These are phyloP conservation scores for Siderastrea siderea DNA, from an alignment of 92 coral and sea anemone species.

Conservation along the genomic window DNA sequence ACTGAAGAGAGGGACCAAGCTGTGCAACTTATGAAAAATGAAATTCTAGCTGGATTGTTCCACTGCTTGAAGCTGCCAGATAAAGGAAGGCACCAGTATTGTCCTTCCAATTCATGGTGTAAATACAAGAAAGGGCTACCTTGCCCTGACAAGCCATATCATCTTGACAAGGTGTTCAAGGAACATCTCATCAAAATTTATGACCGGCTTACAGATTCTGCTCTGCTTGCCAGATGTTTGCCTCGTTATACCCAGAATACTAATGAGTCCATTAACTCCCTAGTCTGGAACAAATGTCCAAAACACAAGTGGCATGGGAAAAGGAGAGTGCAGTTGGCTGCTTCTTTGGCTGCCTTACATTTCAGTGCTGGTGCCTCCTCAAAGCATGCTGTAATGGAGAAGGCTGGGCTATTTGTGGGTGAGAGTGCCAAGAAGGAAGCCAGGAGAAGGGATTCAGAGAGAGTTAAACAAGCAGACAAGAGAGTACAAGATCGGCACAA, in stretches of 20 bases:
- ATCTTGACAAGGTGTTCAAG: constrained; percentile 24
- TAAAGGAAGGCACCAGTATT: constrained; percentile 46
- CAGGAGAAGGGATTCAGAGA: constrained; percentile 52
- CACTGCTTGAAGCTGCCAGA: constrained; percentile 37
- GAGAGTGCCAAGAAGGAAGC: constrained; percentile 28
- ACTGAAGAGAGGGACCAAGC: constrained; percentile 13
- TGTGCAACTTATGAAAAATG: constrained; percentile 27
- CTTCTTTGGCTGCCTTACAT: constrained; percentile 15
- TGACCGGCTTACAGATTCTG: constrained; percentile 31
- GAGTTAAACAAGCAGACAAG: constrained; percentile 39
- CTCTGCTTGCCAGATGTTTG: constrained; percentile 24
- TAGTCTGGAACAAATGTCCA: constrained; percentile 49
- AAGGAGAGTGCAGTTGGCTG: constrained; percentile 34
- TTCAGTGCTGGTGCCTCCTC: constrained; percentile 49
- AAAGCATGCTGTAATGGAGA: constrained; percentile 39
- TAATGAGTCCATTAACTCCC: constrained; percentile 52
- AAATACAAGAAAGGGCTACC: constrained; percentile 28
- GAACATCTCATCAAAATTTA: not conserved
- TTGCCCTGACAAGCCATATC: constrained; percentile 19
- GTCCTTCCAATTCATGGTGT: constrained; percentile 36
- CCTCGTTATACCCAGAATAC: constrained; percentile 45
- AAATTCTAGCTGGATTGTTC: constrained; percentile 34
- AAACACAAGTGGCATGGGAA: constrained; percentile 53
- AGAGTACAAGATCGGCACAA: constrained; percentile 27
- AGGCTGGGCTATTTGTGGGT: constrained; percentile 45